Base-by-base conservation (phyloP, 2,113 vertebrate genomes). In the Phainopepla nitens region DNA sequence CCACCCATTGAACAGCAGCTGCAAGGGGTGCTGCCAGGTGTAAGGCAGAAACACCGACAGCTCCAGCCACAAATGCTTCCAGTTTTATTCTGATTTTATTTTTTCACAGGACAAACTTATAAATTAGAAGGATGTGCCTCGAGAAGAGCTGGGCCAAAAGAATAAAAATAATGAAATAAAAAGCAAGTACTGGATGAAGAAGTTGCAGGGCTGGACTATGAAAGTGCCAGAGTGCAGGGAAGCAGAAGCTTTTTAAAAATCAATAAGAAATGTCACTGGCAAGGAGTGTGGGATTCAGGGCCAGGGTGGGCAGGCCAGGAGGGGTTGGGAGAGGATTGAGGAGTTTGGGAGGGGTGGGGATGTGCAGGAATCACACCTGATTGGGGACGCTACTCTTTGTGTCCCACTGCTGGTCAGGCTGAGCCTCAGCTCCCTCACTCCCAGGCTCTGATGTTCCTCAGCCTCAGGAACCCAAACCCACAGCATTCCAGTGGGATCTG, bases 221-320 rank as follows among this genome's bases (percentile, higher is more conserved):
- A 23, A 23, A 75, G 62, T 36, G n/a, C 78, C 72, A 22, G 21
- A 60, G 42, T 2, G 20, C 12, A 27, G 75, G 68, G 39, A 86
- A 81, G 51, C 24, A 90, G 80, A 83, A 95, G 93, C 80, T 92
- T 96, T 90, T 93, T 93, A 94, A 93, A 90, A 96, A 94, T 96
- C 93, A 73, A 53, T 93, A 76, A 61, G 85, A 73, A 94, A 66
- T 80, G 89, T 87, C 71, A 69, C 58, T 75, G 90, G 85, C 85
- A 90, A 31, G 6, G n/a, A 53, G 12, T 10, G 62, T 16, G 50
- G 61, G 25, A 50, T 64, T 49, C 72, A 65, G 68, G 2, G 58
- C 85, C 90, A 84, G 83, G 51, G 33, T 3, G 83, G 65, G 65
- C 56, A 70, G 72, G 72, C 53, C 76, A 75, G 36, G 80, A 91